A percentile compares a stretch with the other conserved stretches of the same genome.
phyloP scores from a whole-genome alignment of 2,113 vertebrate genomes.

The Phrynocephalus versicolor region DNA sequence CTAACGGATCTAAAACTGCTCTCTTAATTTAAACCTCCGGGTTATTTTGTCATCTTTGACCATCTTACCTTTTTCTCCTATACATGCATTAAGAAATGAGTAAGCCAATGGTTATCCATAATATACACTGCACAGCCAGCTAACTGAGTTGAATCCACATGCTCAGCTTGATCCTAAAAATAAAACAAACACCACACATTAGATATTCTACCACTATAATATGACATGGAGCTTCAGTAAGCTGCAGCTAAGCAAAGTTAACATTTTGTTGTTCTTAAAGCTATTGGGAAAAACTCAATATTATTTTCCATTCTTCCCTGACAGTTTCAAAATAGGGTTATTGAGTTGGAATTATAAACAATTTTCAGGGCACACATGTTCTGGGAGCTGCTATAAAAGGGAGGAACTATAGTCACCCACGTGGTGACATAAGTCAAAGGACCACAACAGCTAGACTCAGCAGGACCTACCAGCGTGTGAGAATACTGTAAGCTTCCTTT shows the following conservation, averaged over 20 bases:
- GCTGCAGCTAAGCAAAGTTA: background rate
- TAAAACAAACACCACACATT: slow-evolving; percentile 63
- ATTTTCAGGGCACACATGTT: no score
- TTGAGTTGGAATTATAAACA: no score
- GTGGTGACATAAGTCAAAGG: no score
- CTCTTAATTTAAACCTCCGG: slow-evolving; percentile 27
- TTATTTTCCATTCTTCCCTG: background rate
- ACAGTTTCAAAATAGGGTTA: no score
- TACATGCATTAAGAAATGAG: slow-evolving; percentile 61
- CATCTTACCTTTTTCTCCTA: slow-evolving; percentile 75
- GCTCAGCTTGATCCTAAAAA: slow-evolving; percentile 69
- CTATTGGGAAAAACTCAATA: background rate
- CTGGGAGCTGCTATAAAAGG: no score
- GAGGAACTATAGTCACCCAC: no score
- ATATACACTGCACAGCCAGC: slow-evolving; percentile 63
- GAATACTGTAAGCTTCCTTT: no score
- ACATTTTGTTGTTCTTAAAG: background rate
- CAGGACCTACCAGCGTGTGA: no score
- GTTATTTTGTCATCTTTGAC: slow-evolving; percentile 35
- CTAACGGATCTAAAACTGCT: slow-evolving; percentile 32
- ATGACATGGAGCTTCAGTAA: slow-evolving; percentile 13
- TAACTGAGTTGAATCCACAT: slow-evolving; percentile 69
- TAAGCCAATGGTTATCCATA: slow-evolving; percentile 74
- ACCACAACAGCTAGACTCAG: no score
- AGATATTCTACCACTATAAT: slow-evolving; percentile 53